phyloP scores from a whole-genome alignment of 2,113 vertebrate species.

The Nesoenas mayeri region DNA sequence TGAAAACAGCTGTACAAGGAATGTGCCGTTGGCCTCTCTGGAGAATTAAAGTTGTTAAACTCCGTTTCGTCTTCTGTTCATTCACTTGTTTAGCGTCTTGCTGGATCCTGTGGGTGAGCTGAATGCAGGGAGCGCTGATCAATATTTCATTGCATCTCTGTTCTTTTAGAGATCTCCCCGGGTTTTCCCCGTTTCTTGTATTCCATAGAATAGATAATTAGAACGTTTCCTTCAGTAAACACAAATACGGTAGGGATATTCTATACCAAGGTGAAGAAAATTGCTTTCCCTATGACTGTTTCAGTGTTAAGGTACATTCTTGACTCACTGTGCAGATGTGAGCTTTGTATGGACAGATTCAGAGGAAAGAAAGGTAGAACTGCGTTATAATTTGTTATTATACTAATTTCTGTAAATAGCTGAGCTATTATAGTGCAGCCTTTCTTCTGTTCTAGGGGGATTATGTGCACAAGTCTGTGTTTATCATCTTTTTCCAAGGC shows the following conservation, averaged over 20 bases:
- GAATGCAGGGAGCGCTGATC: neutral
- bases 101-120: neutral
- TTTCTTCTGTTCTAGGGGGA: conserved; percentile 80
- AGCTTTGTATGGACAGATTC: neutral
- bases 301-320: neutral
- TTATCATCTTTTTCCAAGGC: conserved; percentile 99
- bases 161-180: neutral
- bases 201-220: neutral
- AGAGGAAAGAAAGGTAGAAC: neutral
- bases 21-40: neutral
- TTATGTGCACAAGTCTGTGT: conserved; percentile 97
- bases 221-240: neutral
- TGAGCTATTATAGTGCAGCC: neutral
- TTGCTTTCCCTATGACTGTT: neutral
- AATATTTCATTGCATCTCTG: neutral
- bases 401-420: neutral
- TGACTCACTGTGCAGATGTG: accelerated
- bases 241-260: neutral
- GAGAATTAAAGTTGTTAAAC: neutral
- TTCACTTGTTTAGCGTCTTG: neutral
- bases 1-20: conserved; percentile 42
- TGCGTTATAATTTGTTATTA: neutral
- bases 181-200: neutral
- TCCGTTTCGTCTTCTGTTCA: neutral
- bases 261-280: neutral